Evolutionary conservation across 2,797 vertebrate genomes (phyloP), one percentile per base, ranked within the genome.

Genomic region (Periparus ater): DNA sequence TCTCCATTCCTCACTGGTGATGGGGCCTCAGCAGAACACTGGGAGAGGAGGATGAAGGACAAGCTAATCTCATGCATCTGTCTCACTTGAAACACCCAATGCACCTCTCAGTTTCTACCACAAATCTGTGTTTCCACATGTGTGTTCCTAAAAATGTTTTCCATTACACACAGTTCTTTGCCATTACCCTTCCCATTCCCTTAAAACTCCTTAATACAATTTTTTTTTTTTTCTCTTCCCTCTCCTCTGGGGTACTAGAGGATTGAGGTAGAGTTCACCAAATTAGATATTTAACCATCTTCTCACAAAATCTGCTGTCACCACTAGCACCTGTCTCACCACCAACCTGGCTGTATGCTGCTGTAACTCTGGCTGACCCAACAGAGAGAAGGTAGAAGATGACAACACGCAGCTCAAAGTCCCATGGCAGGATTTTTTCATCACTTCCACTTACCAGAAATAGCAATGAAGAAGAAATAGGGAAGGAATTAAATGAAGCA

Each of bases 221-320:
- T 7, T 15, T 36, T 50, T 32, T 29, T 4, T 2, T 4, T 9
- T 17, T 32, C 4, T 16, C 26, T 5, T 3, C 4, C 6, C 20
- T 54, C 15, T 14, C 10, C 20, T 66, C 18, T 30, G 15, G 68
- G 20, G 5, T 6, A 42, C 10, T 38, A 66, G 19, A 78, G 3
- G 26, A 71, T 45, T 45, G 32, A 75, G 6, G 2, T 15, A 36
- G n/a, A 67, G 9, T 34, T 72, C 53, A 57, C 9, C 4, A 67
- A 27, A 27, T 68, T 72, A 55, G 9, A 45, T 5, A 9, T n/a
- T 75, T 60, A 62, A 45, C 9, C 10, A 2, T 47, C 22, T 77
- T 63, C 25, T 57, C 50, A 51, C 7, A 1, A 1, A 63, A 85
- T 57, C 58, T 57, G 7, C 6, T 18, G 20, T 17, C 21, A 38